Evolutionary conservation across 2,888 invertebrate species (phyloP).

Genomic region (Hedychridium roseum): DNA sequence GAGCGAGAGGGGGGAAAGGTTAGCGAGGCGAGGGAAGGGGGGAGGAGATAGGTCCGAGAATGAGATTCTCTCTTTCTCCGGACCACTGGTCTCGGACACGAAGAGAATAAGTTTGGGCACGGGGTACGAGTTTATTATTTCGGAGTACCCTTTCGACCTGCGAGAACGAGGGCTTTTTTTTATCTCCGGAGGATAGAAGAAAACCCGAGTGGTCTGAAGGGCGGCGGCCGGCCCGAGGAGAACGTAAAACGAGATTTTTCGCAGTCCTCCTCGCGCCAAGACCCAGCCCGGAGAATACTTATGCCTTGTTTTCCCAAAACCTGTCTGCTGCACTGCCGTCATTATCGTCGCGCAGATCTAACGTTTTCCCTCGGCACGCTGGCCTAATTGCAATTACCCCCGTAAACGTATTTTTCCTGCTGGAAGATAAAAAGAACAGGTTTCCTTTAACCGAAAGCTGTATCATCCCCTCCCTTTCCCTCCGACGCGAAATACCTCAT

Average conservation of each 20-base stretch:
- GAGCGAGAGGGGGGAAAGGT: background rate
- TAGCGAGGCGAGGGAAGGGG: background rate
- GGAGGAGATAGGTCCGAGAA: background rate
- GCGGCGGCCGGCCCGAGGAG: no score
- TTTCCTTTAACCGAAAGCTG: no score
- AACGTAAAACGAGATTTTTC: no score
- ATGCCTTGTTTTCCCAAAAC: background rate
- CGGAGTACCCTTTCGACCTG: slow-evolving; percentile 21
- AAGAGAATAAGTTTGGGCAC: slow-evolving; percentile 22
- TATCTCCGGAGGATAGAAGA: no score
- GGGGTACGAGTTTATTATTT: slow-evolving; percentile 33
- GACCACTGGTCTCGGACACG: slow-evolving; percentile 2
- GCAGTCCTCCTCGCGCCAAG: no score
- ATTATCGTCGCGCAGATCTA: slow-evolving; percentile 33
- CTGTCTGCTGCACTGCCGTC: background rate
- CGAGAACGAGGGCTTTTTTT: slow-evolving; percentile 15
- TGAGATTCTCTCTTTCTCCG: slow-evolving; percentile 1
- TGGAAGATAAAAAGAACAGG: no score
- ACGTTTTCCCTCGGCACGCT: slow-evolving; percentile 28
- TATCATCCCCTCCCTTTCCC: no score
- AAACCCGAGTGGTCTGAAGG: no score
- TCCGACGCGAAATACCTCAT: no score
- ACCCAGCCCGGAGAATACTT: background rate
- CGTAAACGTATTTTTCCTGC: no score
- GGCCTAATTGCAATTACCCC: slow-evolving; percentile 24